Evolutionary conservation across 1,140 invertebrate genomes (phyloP).

Genomic region (Drosophila arizonae): DNA sequence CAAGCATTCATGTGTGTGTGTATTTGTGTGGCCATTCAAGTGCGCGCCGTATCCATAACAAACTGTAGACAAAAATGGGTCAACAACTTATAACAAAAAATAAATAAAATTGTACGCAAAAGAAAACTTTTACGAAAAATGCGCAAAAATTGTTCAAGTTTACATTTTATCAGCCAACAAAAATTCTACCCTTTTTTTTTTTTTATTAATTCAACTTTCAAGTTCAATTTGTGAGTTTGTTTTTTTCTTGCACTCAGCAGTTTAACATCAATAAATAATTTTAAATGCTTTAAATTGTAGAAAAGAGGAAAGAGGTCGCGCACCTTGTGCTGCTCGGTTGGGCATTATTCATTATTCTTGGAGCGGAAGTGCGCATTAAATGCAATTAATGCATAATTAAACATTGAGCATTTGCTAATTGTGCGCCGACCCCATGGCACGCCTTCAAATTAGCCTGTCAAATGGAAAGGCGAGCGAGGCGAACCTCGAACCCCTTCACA

Average conservation of each 20-base stretch:
- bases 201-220: slow-evolving; percentile 4
- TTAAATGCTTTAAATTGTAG: slow-evolving; percentile 1
- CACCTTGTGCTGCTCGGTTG: slow-evolving; percentile 1
- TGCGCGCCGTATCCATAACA: slow-evolving; percentile 34
- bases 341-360: slow-evolving; percentile 50
- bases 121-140: slow-evolving; percentile 8
- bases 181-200: not conserved
- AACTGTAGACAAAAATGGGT: slow-evolving; percentile 35
- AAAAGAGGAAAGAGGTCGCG: not conserved
- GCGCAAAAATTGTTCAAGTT: slow-evolving; percentile 9
- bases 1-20: slow-evolving; percentile 6
- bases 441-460: slow-evolving; percentile 42
- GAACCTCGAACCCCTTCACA: not conserved
- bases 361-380: slow-evolving; percentile 71
- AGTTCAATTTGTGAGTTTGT: slow-evolving; percentile 14
- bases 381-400: slow-evolving; percentile 80
- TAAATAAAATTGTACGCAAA: not conserved
- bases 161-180: slow-evolving; percentile 7
- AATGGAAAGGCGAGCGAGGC: slow-evolving; percentile 30
- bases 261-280: slow-evolving; percentile 25
- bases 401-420: slow-evolving; percentile 59
- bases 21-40: slow-evolving; percentile 25
- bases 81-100: slow-evolving; percentile 14
- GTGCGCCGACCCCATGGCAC: slow-evolving; percentile 4
- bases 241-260: not conserved